These are phyloP conservation scores for Molorchus minor DNA, from an alignment of 2,888 invertebrate genomes.

Conservation along the genomic window DNA sequence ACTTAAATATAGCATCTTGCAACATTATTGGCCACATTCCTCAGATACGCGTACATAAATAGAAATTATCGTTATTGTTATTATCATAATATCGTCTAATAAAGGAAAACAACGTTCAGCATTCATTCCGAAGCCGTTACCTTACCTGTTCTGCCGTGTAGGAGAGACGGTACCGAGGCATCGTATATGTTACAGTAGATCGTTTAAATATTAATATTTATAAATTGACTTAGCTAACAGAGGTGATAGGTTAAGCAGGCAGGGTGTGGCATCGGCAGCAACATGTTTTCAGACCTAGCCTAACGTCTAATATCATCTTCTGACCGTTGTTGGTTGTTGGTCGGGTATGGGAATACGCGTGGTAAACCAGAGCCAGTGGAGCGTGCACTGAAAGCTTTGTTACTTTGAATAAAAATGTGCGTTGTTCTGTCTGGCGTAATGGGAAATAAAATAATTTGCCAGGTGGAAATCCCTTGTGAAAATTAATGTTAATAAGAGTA, in stretches of 20 bases:
- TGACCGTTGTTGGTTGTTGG: constrained; percentile 7
- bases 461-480: too few relatives aligned
- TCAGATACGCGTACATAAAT: not conserved
- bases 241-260: constrained; percentile 61
- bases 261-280: constrained; percentile 54
- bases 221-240: constrained; percentile 59
- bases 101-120: constrained; percentile 11
- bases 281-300: constrained; percentile 10
- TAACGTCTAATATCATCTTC: constrained; percentile 14
- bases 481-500: too few relatives aligned
- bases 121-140: constrained; percentile 14
- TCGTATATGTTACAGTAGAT: constrained; percentile 30
- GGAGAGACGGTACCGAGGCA: constrained; percentile 19
- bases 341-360: not conserved
- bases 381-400: too few relatives aligned
- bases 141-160: constrained; percentile 19
- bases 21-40: not conserved
- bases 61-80: constrained; percentile 1
- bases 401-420: too few relatives aligned
- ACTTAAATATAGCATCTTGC: too few relatives aligned
- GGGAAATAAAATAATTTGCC: too few relatives aligned
- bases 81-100: not conserved
- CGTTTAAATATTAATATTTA: constrained; percentile 58
- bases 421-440: too few relatives aligned
- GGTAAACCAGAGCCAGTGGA: not conserved